phyloP scores from a whole-genome alignment of 2,888 invertebrate genomes.

The Papilio protenor region DNA sequence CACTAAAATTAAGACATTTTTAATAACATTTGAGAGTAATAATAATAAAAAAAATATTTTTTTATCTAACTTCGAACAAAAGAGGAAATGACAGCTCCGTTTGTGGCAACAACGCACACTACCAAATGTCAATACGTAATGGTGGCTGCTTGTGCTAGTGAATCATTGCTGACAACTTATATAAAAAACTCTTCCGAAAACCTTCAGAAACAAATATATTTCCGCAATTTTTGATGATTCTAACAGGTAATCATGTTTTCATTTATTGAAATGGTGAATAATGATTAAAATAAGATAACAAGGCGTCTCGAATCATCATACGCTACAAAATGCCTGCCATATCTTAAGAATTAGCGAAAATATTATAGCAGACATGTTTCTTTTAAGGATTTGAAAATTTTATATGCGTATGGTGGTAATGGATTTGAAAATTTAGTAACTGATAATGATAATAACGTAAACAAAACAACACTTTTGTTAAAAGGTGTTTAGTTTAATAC shows the following conservation, averaged over 20 bases:
- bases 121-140: slow-evolving; percentile 66
- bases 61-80: background rate
- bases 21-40: background rate
- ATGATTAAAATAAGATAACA: slow-evolving; percentile 18
- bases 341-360: slow-evolving; percentile 15
- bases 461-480: slow-evolving; percentile 48
- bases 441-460: slow-evolving; percentile 54
- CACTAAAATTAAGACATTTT: background rate
- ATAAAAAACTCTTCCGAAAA: slow-evolving; percentile 66
- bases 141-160: slow-evolving; percentile 74
- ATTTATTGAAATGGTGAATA: slow-evolving; percentile 49
- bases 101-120: background rate
- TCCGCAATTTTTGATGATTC: slow-evolving; percentile 50
- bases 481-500: slow-evolving; percentile 13
- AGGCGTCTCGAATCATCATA: slow-evolving; percentile 13
- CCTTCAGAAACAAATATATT: slow-evolving; percentile 67
- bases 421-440: slow-evolving; percentile 54
- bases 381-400: slow-evolving; percentile 44
- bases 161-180: slow-evolving; percentile 83
- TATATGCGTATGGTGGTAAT: slow-evolving; percentile 58
- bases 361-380: slow-evolving; percentile 25
- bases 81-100: background rate
- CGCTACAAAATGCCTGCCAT: slow-evolving; percentile 55
- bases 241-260: slow-evolving; percentile 58
- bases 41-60: background rate